Evolutionary conservation across 37 sponge, comb jelly and placozoan species (phyloP).

Genomic region (Corticium candelabrum): DNA sequence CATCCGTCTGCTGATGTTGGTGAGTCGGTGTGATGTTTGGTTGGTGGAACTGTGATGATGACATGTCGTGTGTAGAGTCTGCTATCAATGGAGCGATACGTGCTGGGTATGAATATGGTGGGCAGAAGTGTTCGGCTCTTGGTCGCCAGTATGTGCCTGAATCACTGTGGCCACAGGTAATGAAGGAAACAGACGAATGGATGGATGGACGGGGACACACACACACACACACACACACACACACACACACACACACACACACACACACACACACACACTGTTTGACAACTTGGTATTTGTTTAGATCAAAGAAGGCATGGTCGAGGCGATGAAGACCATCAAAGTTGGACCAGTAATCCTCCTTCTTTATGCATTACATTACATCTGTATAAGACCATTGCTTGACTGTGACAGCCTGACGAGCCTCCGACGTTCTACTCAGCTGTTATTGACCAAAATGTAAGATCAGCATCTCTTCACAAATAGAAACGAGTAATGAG

Average conservation of each 20-base stretch:
- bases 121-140: slow-evolving; percentile 96
- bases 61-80: slow-evolving; percentile 23
- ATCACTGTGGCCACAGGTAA: slow-evolving; percentile 73
- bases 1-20: slow-evolving; percentile 67
- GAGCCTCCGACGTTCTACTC: slow-evolving; percentile 76
- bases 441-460: slow-evolving; percentile 83
- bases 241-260: too few relatives aligned
- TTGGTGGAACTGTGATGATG: background rate
- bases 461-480: too few relatives aligned
- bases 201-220: too few relatives aligned
- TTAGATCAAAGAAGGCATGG: slow-evolving; percentile 64
- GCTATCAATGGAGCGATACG: slow-evolving; percentile 62
- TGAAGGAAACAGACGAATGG: too few relatives aligned
- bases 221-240: too few relatives aligned
- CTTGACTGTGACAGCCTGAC: slow-evolving; percentile 38
- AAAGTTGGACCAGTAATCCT: slow-evolving; percentile 57
- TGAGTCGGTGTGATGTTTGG: background rate
- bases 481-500: too few relatives aligned
- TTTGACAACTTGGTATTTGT: background rate
- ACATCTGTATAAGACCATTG: background rate
- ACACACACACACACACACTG: too few relatives aligned
- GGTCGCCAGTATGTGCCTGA: slow-evolving; percentile 87
- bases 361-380: background rate
- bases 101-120: slow-evolving; percentile 90
- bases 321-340: slow-evolving; percentile 40